Conservation (phyloP, 2,797 vertebrate genomes). For the Epinephelus malabaricus region DNA sequence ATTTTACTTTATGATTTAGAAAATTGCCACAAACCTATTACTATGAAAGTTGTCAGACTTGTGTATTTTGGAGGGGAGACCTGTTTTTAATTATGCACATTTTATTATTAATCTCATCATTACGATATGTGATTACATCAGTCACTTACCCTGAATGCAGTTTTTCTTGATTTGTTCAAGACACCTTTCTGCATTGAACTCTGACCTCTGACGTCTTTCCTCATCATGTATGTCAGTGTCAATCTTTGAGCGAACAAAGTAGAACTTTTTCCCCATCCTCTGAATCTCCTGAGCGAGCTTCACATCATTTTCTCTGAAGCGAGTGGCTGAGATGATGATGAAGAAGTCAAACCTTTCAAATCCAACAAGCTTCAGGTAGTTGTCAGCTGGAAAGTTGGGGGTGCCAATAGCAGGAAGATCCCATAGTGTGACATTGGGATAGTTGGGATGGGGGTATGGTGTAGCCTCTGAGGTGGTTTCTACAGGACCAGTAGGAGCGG, state of each 20-base stretch:
- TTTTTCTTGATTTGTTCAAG: too few species aligned
- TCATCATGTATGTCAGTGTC: constrained; percentile 72
- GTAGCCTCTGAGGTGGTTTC: constrained; percentile 57
- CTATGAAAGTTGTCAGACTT: too few species aligned
- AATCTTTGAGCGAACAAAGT: constrained; percentile 86
- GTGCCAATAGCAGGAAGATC: too few species aligned
- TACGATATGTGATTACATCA: too few species aligned
- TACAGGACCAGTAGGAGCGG: constrained; percentile 56
- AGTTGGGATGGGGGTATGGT: too few species aligned
- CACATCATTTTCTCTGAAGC: constrained; percentile 81
- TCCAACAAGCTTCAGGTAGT: constrained; percentile 23
- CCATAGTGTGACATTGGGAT: too few species aligned
- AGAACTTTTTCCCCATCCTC: constrained; percentile 81
- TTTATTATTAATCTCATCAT: too few species aligned
- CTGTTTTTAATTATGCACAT: too few species aligned
- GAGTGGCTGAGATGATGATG: constrained; percentile 74
- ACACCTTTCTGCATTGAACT: neutral
- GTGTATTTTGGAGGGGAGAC: too few species aligned
- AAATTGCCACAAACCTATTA: too few species aligned
- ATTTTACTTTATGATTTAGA: too few species aligned
- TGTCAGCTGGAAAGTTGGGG: constrained; percentile 54
- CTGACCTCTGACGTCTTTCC: constrained; percentile 40
- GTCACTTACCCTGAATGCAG: too few species aligned
- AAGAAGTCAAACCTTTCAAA: constrained; percentile 86
- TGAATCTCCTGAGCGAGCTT: constrained; percentile 80